Base-by-base conservation (phyloP, 2,113 vertebrate species). In the Buteo buteo region DNA sequence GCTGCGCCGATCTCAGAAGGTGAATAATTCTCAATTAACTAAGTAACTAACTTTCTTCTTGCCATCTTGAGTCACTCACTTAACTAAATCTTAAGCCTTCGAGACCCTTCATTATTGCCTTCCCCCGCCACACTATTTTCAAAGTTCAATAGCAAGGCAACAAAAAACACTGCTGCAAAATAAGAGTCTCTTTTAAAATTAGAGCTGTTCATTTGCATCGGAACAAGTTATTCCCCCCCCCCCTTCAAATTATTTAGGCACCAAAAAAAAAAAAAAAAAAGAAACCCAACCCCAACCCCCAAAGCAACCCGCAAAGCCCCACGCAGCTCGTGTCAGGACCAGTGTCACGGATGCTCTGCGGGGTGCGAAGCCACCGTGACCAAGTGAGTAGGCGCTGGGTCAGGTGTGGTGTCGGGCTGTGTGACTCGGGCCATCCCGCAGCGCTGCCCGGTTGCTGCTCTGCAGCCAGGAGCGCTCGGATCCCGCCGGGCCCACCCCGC, bases 131-230 rank as follows among this genome's bases (percentile, higher is more conserved):
- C 74, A 87, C 87, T 80, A 76, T 97, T 97, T 97, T 94, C 96
- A 90, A 98, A 98, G 95, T 97, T 98, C 94, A 98, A 97, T 96
- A 95, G 96, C 76, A 82, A 96, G 78, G 93, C 93, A 69, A 87
- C 86, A 86, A 81, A 94, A 92, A 88, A 90, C 49, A 59, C 96
- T 93, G 92, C 85, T 98, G 95, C 97, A 98, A 98, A 98, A 97
- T 98, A 98, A 98, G 74, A 98, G 97, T 97, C 97, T 97, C 96
- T 94, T 82, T 90, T 94, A 92, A 95, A 96, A 94, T 90, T 90
- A 93, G 78, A 93, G 57, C 36, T 80, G 83, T 45, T 85, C 90
- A 82, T 97, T 79, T 83, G 80, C 86, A 58, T 89, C 45, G 49
- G 44, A 64, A 86, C 16, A 86, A 87, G 55, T 80, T 74, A 10